phyloP scores from a whole-genome alignment of 2,888 invertebrate genomes.

The Andrena minutula region DNA sequence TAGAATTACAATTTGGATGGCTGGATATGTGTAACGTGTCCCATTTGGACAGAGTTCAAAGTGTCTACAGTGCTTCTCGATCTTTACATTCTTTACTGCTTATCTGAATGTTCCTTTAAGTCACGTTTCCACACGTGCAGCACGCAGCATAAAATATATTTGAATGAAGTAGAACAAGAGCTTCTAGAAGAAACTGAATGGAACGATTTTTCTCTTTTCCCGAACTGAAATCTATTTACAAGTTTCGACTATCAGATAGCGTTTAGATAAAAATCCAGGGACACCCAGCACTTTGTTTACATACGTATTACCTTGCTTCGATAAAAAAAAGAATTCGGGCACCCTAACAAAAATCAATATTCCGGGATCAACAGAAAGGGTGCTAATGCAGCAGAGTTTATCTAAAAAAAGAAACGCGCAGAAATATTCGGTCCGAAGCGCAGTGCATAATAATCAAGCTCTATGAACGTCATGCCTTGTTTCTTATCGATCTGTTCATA shows the following conservation, averaged over 20 bases:
- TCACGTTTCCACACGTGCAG: neutral
- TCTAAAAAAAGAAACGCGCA: neutral
- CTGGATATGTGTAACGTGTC: conserved; percentile 22
- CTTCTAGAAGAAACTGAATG: too few relatives aligned
- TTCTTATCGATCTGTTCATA: conserved; percentile 47
- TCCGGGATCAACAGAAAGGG: neutral
- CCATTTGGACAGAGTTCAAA: conserved; percentile 52
- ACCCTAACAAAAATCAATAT: neutral
- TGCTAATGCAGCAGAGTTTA: neutral
- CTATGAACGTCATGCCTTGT: conserved; percentile 23
- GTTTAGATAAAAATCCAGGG: too few relatives aligned
- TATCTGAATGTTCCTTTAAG: neutral
- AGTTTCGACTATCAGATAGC: too few relatives aligned
- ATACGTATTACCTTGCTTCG: too few relatives aligned
- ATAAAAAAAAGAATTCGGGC: neutral
- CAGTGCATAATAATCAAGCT: conserved; percentile 26
- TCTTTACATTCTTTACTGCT: neutral
- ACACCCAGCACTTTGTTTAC: too few relatives aligned
- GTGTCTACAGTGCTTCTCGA: conserved; percentile 39
- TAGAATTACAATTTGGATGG: conserved; percentile 38
- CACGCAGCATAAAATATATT: neutral
- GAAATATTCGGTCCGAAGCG: neutral
- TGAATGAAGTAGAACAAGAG: neutral
- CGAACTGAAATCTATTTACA: too few relatives aligned
- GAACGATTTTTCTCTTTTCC: too few relatives aligned